Base-by-base conservation (phyloP, 2,113 vertebrate species). In the Pseudopipra pipra region DNA sequence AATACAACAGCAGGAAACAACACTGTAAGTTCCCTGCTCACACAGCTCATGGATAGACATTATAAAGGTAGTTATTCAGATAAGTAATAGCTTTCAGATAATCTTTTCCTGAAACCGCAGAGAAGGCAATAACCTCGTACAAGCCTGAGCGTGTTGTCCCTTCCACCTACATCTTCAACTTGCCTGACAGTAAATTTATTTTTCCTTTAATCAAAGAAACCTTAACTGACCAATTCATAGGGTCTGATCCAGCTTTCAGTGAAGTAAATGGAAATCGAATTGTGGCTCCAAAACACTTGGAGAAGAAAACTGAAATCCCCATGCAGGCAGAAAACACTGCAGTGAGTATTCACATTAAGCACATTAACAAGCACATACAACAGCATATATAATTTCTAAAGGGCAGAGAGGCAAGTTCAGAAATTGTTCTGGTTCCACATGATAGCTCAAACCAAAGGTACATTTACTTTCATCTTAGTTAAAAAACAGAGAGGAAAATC, bases 391-490 rank as follows among this genome's bases (percentile, higher is more conserved):
- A 14, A 88, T 86, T 96, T 80, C 72, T 74, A 63, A 88, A 93
- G 75, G 67, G 80, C 43, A 15, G 7, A 89, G 47, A 84, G 24
- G 43, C 58, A 86, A 67, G 85, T 84, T 90, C 82, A 90, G 56
- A 90, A 90, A 68, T 63, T 49, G 16, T 71, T 93, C 72, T 66
- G 27, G 18, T 81, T 84, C 76, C 63, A 78, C 4, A 15, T 1
- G 25, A 93, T 22, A 81, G 73, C 24, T 90, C 80, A 92, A 47
- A 84, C 70, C 35, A 94, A 94, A 95, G 35, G 14, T 19, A 78
- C 14, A 12, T 72, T 92, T 84, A 87, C 92, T 96, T 95, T 97
- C 83, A 96, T 96, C 92, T 93, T n/a, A 89, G 80, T 96, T 96
- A 92, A 95, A 96, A 97, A 95, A 61, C 61, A 72, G 17, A 62